These are phyloP conservation scores for Sympetrum striolatum DNA, from an alignment of 2,888 invertebrate genomes.

Conservation along the genomic window DNA sequence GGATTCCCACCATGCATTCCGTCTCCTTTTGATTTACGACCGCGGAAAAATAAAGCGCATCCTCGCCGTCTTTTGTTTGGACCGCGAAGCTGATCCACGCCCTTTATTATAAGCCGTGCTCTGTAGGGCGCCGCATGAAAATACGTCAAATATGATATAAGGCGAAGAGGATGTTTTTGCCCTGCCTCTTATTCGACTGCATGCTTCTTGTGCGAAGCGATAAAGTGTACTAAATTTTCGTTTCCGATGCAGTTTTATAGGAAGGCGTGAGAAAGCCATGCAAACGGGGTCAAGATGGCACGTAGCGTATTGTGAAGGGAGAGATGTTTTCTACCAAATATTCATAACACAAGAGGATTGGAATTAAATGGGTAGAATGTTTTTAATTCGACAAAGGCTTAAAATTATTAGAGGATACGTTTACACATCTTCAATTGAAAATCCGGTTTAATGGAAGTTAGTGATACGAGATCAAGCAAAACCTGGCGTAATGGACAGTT, in stretches of 20 bases:
- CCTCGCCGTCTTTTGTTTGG: background rate
- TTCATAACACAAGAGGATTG: background rate
- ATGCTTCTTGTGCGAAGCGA: background rate
- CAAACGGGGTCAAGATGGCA: background rate
- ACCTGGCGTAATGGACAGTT: no score
- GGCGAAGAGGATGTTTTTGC: background rate
- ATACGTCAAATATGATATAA: background rate
- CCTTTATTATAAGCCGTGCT: background rate
- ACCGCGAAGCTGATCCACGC: background rate
- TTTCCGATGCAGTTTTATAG: background rate
- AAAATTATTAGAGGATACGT: no score
- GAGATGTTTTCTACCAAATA: background rate
- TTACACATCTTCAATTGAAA: no score
- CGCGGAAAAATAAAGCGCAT: constrained; percentile 3
- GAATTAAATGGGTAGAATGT: no score
- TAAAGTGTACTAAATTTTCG: background rate
- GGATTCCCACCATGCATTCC: background rate
- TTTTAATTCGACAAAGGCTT: no score
- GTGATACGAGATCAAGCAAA: no score
- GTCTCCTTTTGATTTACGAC: constrained; percentile 22
- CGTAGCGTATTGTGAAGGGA: background rate
- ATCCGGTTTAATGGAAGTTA: no score
- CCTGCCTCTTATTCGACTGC: background rate
- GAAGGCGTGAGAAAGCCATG: background rate
- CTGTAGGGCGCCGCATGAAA: background rate